Percentiles rank a stretch among this genome's conserved stretches.
Conservation (phyloP, 2,888 invertebrate genomes). For the Ochropleura leucogaster region DNA sequence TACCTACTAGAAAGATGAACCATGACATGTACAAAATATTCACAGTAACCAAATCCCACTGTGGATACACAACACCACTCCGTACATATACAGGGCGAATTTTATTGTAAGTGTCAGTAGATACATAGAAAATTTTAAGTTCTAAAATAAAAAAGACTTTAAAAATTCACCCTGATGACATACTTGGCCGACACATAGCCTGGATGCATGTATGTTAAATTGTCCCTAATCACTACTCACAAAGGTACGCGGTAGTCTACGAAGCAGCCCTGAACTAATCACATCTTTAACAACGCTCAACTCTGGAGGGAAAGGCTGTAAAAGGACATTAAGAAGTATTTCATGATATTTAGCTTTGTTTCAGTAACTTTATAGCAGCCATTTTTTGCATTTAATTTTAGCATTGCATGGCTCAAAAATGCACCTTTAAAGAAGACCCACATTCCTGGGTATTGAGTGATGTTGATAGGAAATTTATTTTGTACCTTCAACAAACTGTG, state of each 20-base stretch:
- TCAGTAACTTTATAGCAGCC: neutral
- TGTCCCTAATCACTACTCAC: conserved; percentile 40
- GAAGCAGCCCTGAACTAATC: neutral
- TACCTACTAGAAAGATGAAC: neutral
- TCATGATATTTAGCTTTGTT: neutral
- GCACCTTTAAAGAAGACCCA: neutral
- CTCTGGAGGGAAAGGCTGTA: conserved; percentile 31
- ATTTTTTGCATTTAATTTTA: neutral
- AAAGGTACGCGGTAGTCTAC: neutral
- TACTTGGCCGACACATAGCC: neutral
- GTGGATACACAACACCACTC: conserved; percentile 9
- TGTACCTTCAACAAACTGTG: neutral
- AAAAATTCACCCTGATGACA: conserved; percentile 8
- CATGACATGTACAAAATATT: conserved; percentile 7
- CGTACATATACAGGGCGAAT: conserved; percentile 11
- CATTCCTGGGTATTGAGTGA: neutral
- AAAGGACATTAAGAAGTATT: conserved; percentile 22
- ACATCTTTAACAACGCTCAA: neutral
- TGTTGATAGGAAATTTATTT: neutral
- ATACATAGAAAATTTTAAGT: neutral
- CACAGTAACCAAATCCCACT: conserved; percentile 17
- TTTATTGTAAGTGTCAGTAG: neutral
- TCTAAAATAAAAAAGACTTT: neutral
- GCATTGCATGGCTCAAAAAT: neutral
- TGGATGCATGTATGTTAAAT: conserved; percentile 1